A percentile compares a stretch with the other conserved stretches of the same genome.
Evolutionary conservation across 1,140 invertebrate genomes (phyloP).

Genomic region (Bombus confusus): DNA sequence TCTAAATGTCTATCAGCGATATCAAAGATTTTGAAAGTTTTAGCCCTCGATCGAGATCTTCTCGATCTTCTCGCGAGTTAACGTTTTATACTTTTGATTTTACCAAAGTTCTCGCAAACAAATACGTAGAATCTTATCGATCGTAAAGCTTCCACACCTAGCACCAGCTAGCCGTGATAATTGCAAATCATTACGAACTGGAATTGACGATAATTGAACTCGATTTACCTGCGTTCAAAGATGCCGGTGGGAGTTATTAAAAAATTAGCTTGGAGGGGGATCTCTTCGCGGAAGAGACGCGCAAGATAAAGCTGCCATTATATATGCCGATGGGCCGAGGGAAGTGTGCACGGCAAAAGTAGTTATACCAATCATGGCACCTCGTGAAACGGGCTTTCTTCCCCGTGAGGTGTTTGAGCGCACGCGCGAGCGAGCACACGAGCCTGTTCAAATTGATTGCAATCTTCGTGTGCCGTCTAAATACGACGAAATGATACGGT

Average conservation of each 20-base stretch:
- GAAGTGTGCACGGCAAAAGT: constrained; percentile 3
- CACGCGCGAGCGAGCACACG: background rate
- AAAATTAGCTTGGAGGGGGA: background rate
- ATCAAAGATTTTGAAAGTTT: no score
- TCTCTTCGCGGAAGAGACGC: constrained; percentile 3
- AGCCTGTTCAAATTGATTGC: constrained; percentile 42
- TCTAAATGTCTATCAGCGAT: no score
- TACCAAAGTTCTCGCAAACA: background rate
- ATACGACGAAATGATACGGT: constrained; percentile 36
- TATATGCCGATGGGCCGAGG: background rate
- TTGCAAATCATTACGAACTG: background rate
- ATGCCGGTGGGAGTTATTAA: background rate
- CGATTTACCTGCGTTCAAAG: background rate
- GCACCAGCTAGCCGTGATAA: background rate
- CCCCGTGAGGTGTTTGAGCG: background rate
- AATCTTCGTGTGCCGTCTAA: constrained; percentile 34
- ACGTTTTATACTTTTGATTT: background rate
- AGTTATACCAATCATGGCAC: constrained; percentile 31
- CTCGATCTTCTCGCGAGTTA: no score
- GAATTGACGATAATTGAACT: background rate
- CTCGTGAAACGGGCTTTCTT: constrained; percentile 33
- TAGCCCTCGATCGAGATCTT: no score
- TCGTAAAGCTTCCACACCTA: no score
- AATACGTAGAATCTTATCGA: background rate
- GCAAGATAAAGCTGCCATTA: constrained; percentile 29